Evolutionary conservation across 1,140 invertebrate genomes (phyloP), one percentile per base, ranked within the genome.

Genomic region (Apis florea): DNA sequence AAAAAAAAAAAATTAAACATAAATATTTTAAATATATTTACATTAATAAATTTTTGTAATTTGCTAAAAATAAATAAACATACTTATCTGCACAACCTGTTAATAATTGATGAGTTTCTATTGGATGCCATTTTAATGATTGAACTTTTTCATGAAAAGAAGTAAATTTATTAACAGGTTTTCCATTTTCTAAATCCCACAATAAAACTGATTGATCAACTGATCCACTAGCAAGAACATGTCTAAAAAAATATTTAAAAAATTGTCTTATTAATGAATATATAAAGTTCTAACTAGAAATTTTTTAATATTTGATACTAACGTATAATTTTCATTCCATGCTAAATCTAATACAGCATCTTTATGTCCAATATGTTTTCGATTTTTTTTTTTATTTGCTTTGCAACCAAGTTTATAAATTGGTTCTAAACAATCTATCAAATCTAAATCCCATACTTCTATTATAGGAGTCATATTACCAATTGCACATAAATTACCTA

Each of bases 401-500:
- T 97, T 97, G 69, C 95, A 94, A 9, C 97, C 98, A 24, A 99
- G 93, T 87, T 95, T 96, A 88, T 96, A 97, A 0, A 96, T 96
- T 58, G 98, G 98, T 91, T 98, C 97, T 31, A 99, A 93, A 83
- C 96, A 96, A 90, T 99, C 97, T 72, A 99, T 96, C 72, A 99
- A 95, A 94, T 99, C 98, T 53, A 99, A 93, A 93, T 99, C 98
- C 98, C 98, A 99, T 17, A 99, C 95, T 83, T 98, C 96, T 79
- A 99, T 99, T 64, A 97, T 95, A 2, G 98, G 96, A 83, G 96
- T 96, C 97, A 99, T 98, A 59, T 96, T 96, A 21, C 98, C 98
- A 88, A 99, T 95, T 9, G 98, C 98, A 88, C 98, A 96, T 85
- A 98, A 95, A 92, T 98, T 99, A 26, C 96, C 98, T 94, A 86